phyloP scores from a whole-genome alignment of 2,888 invertebrate genomes.

The Ganaspis brasiliensis region DNA sequence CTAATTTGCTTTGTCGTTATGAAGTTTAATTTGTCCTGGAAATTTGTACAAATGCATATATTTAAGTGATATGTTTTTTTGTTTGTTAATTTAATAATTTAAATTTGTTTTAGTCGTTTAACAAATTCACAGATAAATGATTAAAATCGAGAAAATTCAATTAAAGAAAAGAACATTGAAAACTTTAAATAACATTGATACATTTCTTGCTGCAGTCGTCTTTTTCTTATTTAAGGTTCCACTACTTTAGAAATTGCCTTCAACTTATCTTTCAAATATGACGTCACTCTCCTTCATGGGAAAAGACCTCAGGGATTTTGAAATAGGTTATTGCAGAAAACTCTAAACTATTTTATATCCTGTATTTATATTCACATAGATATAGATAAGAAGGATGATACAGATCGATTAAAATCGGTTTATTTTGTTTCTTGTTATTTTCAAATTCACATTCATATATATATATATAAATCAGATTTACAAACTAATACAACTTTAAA shows the following conservation, averaged over 20 bases:
- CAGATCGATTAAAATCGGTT: not conserved
- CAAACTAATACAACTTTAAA: too few relatives aligned
- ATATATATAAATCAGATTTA: too few relatives aligned
- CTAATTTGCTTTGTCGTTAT: too few relatives aligned
- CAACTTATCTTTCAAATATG: conserved; percentile 17
- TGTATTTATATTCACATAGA: not conserved
- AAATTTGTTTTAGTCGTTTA: too few relatives aligned
- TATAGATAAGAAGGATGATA: not conserved
- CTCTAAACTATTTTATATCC: not conserved
- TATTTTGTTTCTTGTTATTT: not conserved
- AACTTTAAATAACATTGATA: conserved; percentile 3
- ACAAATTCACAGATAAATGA: too few relatives aligned
- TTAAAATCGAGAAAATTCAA: too few relatives aligned
- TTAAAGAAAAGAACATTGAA: not conserved
- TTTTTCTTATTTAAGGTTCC: not conserved
- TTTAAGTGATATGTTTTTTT: too few relatives aligned
- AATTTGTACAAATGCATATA: too few relatives aligned
- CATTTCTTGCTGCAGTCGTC: not conserved
- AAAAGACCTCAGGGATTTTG: not conserved
- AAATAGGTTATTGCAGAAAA: conserved; percentile 31
- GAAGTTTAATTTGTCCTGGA: too few relatives aligned
- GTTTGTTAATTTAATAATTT: too few relatives aligned
- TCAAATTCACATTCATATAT: not conserved
- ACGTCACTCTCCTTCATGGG: not conserved
- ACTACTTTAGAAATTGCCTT: conserved; percentile 14